Conservation (phyloP, 1,140 invertebrate species). For the Drosophila nikananu region DNA sequence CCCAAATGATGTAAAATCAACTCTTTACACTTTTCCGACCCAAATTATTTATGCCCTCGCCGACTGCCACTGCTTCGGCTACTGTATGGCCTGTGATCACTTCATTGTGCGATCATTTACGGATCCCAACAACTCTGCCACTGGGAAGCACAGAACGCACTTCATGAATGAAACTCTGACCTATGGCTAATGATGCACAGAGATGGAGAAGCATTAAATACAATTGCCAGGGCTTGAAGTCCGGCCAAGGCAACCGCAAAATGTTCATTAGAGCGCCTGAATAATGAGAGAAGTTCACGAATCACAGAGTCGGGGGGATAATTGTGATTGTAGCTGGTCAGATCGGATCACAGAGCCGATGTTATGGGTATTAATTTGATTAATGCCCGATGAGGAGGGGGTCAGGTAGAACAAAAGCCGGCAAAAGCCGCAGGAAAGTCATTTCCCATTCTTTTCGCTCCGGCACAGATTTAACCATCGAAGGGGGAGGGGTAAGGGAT, state of each 20-base stretch:
- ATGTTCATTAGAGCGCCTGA: conserved; percentile 66
- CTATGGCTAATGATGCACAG: conserved; percentile 53
- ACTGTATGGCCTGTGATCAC: conserved; percentile 50
- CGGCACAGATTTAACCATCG: not conserved
- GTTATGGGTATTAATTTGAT: conserved; percentile 61
- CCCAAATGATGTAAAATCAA: conserved; percentile 5
- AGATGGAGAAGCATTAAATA: conserved; percentile 29
- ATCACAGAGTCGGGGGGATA: conserved; percentile 19
- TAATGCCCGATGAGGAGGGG: conserved; percentile 17
- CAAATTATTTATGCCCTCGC: conserved; percentile 3
- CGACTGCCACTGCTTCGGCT: conserved; percentile 47
- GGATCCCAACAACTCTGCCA: not conserved
- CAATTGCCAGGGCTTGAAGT: conserved; percentile 21
- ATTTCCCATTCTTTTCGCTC: conserved; percentile 13
- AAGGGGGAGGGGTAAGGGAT: not conserved
- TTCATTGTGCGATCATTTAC: conserved; percentile 43
- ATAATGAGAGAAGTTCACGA: conserved; percentile 54
- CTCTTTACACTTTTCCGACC: conserved; percentile 15
- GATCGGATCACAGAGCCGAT: conserved; percentile 22
- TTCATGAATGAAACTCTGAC: conserved; percentile 62
- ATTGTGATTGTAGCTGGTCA: conserved; percentile 45
- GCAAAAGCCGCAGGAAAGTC: conserved; percentile 51
- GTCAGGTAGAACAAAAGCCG: conserved; percentile 46
- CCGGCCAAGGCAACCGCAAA: conserved; percentile 52
- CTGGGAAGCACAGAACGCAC: conserved; percentile 23